Conservation (phyloP, 2,797 vertebrate genomes). For the Euphonia xanthogaster region DNA sequence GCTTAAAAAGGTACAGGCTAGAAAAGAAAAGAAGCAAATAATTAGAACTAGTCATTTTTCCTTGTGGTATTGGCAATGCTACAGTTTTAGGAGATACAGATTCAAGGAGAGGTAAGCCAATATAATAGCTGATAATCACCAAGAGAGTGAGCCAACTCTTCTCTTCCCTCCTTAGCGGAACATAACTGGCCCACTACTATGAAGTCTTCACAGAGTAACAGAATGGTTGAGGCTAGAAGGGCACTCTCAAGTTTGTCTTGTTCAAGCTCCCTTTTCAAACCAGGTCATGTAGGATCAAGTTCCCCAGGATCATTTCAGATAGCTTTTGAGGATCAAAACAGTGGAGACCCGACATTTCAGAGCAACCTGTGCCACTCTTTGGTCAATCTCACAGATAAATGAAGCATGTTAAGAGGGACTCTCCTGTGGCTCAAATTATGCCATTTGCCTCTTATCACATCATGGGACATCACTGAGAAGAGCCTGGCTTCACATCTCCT, state of each 20-base stretch:
- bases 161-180: not conserved
- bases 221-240: not conserved
- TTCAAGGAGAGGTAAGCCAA: not conserved
- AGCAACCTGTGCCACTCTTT: not conserved
- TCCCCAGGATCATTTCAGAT: not conserved
- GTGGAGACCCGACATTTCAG: not conserved
- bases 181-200: not conserved
- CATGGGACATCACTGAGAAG: not conserved
- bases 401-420: not conserved
- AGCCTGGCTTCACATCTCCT: not conserved
- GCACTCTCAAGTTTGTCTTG: not conserved
- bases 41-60: not conserved
- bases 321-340: not conserved
- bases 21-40: slow-evolving; percentile 12
- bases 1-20: slow-evolving; percentile 97
- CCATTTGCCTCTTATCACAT: not conserved
- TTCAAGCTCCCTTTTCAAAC: not conserved
- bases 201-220: not conserved
- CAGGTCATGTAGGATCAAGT: not conserved
- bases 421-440: not conserved
- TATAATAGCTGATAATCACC: not conserved
- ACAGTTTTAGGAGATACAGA: not conserved
- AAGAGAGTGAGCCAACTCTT: not conserved
- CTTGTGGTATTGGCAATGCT: not conserved
- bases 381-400: not conserved